phyloP scores from a whole-genome alignment of 2,113 vertebrate species.

The Myrmophylax atrothorax region DNA sequence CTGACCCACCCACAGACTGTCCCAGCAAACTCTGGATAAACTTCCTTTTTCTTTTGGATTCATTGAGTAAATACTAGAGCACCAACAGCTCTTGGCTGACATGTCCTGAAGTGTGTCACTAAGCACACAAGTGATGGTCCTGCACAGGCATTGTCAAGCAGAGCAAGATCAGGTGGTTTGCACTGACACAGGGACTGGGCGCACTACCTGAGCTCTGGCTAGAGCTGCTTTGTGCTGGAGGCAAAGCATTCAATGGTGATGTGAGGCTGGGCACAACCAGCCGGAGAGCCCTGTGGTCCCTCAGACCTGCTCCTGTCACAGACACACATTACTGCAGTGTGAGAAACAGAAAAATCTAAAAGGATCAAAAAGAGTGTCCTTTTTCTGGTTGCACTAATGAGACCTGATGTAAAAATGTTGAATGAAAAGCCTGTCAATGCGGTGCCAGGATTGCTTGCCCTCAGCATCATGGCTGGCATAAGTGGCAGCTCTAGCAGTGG shows the following conservation, averaged over 20 bases:
- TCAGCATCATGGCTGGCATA: fast-evolving
- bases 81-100: background rate
- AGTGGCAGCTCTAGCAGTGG: background rate
- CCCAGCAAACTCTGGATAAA: background rate
- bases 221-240: background rate
- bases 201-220: fast-evolving
- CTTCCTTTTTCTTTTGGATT: background rate
- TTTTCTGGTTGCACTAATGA: background rate
- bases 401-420: background rate
- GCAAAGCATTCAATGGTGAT: background rate
- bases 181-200: fast-evolving
- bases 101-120: fast-evolving
- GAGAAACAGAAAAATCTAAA: background rate
- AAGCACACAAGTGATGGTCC: fast-evolving
- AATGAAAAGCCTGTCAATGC: background rate
- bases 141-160: fast-evolving
- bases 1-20: background rate
- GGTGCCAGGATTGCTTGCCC: background rate
- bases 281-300: background rate
- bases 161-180: fast-evolving
- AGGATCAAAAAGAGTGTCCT: background rate
- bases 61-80: background rate
- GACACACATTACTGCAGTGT: fast-evolving
- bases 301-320: background rate
- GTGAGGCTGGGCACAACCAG: background rate